Evolutionary conservation across 2,888 invertebrate species (phyloP).

Genomic region (Tenthredo scrophulariae): DNA sequence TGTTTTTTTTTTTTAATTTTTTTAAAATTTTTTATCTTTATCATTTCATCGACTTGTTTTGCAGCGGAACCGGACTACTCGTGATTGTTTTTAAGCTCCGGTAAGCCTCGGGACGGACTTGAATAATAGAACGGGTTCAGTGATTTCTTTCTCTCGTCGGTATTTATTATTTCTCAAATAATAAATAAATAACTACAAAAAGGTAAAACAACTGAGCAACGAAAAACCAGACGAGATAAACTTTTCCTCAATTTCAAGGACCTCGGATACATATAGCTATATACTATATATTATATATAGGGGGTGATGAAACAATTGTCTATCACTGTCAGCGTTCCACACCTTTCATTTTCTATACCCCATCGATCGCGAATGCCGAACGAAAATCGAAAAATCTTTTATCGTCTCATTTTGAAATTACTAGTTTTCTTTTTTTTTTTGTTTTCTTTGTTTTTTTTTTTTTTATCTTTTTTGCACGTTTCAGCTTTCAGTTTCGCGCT

Average conservation of each 20-base stretch:
- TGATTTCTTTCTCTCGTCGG: constrained; percentile 49
- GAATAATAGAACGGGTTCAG: constrained; percentile 47
- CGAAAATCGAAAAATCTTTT: not conserved
- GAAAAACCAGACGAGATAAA: constrained; percentile 20
- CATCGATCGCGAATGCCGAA: not conserved
- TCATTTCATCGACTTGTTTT: constrained; percentile 33
- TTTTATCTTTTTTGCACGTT: not conserved
- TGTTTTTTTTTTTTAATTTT: not conserved
- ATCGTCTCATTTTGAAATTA: not conserved
- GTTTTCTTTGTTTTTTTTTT: not conserved
- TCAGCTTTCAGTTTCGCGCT: not conserved
- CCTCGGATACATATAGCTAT: not conserved
- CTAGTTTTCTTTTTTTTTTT: not conserved
- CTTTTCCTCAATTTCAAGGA: not conserved
- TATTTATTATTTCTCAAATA: constrained; percentile 39
- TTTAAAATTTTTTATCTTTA: not conserved
- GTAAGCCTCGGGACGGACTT: constrained; percentile 45
- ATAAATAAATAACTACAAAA: constrained; percentile 8
- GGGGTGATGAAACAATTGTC: not conserved
- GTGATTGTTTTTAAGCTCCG: constrained; percentile 48
- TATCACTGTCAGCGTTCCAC: not conserved
- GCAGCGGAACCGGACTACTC: constrained; percentile 47
- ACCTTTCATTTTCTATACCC: not conserved
- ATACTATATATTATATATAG: no score
- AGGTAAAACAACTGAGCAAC: not conserved